Evolutionary conservation across 2,888 invertebrate species (phyloP).

Genomic region (Prosapia bicincta): DNA sequence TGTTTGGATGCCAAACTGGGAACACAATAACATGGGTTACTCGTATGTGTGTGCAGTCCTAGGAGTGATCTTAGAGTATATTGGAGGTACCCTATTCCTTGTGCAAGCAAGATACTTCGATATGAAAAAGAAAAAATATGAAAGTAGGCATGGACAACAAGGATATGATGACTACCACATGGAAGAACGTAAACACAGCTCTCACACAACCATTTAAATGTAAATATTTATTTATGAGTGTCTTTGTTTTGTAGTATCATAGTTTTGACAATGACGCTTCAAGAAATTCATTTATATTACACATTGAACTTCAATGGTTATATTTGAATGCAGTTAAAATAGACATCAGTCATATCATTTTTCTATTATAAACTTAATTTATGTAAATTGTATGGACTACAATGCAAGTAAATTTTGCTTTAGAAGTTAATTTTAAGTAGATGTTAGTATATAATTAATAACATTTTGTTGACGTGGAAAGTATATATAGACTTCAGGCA

Average conservation of each 20-base stretch:
- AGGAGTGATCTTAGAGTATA: slow-evolving; percentile 70
- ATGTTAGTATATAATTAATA: too few species aligned
- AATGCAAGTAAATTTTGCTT: too few species aligned
- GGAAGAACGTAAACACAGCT: slow-evolving; percentile 28
- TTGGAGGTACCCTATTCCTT: slow-evolving; percentile 75
- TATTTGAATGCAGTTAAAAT: too few species aligned
- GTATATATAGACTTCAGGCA: too few species aligned
- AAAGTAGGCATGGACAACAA: slow-evolving; percentile 30
- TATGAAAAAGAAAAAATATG: slow-evolving; percentile 63
- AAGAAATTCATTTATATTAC: too few species aligned
- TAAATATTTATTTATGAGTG: background rate
- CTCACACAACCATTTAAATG: slow-evolving; percentile 31
- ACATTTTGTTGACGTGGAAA: too few species aligned
- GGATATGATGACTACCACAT: slow-evolving; percentile 31
- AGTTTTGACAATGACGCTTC: background rate
- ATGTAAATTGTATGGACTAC: too few species aligned
- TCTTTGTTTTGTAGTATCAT: background rate
- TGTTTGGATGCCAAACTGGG: slow-evolving; percentile 96
- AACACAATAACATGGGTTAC: slow-evolving; percentile 93
- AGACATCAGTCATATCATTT: too few species aligned
- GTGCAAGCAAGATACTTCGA: slow-evolving; percentile 78
- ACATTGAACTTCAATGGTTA: too few species aligned
- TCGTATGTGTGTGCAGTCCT: slow-evolving; percentile 83
- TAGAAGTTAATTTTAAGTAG: too few species aligned
- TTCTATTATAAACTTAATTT: too few species aligned